A percentile compares a stretch with the other conserved stretches of the same genome.
phyloP scores from a whole-genome alignment of 2,113 vertebrate species.

The Peromyscus polionotus region DNA sequence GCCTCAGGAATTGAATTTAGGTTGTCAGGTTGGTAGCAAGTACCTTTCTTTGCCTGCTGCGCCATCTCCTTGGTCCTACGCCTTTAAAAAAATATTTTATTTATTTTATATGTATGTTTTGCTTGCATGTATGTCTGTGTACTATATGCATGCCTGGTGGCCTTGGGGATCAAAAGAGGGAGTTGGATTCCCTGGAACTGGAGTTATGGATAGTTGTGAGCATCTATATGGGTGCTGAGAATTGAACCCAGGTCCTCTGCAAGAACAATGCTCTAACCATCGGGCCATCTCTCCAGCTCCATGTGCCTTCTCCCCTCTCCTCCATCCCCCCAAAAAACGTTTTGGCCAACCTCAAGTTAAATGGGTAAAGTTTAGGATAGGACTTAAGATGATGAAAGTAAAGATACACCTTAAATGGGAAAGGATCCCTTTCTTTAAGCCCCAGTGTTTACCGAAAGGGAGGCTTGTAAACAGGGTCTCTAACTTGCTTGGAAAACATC shows the following conservation, averaged over 20 bases:
- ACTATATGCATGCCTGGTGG: neutral
- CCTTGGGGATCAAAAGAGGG: neutral
- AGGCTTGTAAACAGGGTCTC: slow-evolving; percentile 5
- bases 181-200: neutral
- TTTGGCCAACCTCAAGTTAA: slow-evolving; percentile 49
- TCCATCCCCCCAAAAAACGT: neutral
- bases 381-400: slow-evolving; percentile 25
- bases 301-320: neutral
- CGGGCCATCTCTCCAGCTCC: too few relatives aligned
- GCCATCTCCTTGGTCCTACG: neutral
- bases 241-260: neutral
- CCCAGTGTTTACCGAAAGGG: slow-evolving; percentile 39
- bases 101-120: neutral
- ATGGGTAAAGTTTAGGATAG: slow-evolving; percentile 51
- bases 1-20: neutral
- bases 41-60: neutral
- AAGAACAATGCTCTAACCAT: neutral
- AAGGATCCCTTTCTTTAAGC: slow-evolving; percentile 25
- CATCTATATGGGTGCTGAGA: neutral
- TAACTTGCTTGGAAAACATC: slow-evolving; percentile 45
- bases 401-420: neutral
- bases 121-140: neutral
- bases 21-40: neutral
- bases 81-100: neutral
- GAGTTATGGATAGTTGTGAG: neutral